These are phyloP conservation scores for Thyatira batis DNA, from an alignment of 2,888 invertebrate species.

Conservation along the genomic window DNA sequence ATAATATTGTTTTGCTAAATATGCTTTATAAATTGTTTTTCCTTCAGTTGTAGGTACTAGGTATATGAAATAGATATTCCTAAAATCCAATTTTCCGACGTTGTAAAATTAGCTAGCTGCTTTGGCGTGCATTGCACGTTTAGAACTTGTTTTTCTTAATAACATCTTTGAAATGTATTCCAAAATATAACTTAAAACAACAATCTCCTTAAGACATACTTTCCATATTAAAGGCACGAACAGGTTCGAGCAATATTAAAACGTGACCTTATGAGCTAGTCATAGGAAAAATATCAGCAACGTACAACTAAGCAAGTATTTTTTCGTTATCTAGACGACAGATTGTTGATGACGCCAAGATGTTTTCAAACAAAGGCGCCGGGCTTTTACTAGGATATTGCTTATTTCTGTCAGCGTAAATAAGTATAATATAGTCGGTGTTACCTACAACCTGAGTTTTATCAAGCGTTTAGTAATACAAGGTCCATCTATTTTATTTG, in stretches of 20 bases:
- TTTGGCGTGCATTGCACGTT: no score
- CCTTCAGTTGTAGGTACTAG: no score
- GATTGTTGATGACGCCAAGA: background rate
- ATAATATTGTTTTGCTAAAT: no score
- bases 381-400: conserved; percentile 1
- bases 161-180: background rate
- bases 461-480: background rate
- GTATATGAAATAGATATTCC: no score
- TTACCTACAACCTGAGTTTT: conserved; percentile 5
- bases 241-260: background rate
- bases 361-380: background rate
- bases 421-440: background rate
- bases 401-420: background rate
- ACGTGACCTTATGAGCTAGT: background rate
- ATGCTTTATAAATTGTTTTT: no score
- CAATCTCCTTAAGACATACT: no score
- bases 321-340: background rate
- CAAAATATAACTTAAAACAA: no score
- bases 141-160: background rate
- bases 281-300: background rate
- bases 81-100: no score
- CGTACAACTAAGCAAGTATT: background rate
- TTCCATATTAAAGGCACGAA: background rate
- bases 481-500: background rate
- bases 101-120: no score